Percentiles rank a stretch among this genome's conserved stretches.
Evolutionary conservation across 2,797 vertebrate species (phyloP).

Genomic region (Malurus leucopterus): DNA sequence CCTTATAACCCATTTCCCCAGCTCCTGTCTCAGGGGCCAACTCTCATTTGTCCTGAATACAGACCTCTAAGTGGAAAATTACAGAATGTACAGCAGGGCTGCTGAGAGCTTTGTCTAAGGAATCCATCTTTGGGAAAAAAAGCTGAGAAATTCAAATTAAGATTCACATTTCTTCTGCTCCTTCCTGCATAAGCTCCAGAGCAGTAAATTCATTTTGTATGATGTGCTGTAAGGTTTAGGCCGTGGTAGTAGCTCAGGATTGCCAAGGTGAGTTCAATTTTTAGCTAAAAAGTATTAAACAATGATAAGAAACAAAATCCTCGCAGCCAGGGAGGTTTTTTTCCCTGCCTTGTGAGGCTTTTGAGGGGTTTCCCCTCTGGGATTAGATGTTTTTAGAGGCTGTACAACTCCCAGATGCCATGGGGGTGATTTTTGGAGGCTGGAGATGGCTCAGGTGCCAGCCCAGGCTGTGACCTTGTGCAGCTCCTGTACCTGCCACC

Average conservation of each 20-base stretch:
- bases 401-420: background rate
- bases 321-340: rapidly evolving
- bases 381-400: background rate
- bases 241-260: background rate
- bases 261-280: background rate
- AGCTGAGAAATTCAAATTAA: constrained; percentile 5
- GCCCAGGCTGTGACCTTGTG: background rate
- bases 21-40: background rate
- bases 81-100: background rate
- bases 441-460: background rate
- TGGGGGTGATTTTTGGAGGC: background rate
- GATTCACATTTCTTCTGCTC: background rate
- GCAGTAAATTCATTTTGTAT: background rate
- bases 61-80: constrained; percentile 8
- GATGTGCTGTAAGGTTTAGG: background rate
- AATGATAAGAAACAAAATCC: background rate
- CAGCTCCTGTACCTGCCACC: background rate
- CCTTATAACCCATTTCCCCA: background rate
- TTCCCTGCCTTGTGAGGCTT: background rate
- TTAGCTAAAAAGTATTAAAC: background rate
- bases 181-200: background rate
- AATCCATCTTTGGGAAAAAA: background rate
- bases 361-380: background rate
- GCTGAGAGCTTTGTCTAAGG: background rate
- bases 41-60: background rate